phyloP scores from a whole-genome alignment of 2,113 vertebrate genomes.

The Pseudopipra pipra region DNA sequence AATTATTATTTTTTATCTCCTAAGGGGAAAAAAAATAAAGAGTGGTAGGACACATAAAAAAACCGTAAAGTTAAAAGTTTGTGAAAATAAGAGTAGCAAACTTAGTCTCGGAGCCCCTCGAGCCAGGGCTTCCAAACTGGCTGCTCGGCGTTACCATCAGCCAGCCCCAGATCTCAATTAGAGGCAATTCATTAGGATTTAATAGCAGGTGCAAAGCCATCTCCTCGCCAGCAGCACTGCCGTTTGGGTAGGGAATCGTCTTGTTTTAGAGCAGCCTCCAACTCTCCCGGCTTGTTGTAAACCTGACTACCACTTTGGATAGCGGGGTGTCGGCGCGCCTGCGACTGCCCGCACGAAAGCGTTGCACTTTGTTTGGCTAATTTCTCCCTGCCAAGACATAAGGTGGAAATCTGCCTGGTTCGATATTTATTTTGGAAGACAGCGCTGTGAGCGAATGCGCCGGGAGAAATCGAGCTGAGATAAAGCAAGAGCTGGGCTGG shows the following conservation, averaged over 20 bases:
- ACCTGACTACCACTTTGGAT: not conserved
- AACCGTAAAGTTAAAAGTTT: not conserved
- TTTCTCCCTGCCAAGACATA: slow-evolving; percentile 32
- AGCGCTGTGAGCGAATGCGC: not conserved
- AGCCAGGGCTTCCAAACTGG: not conserved
- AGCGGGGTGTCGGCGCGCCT: not conserved
- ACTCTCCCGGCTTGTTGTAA: not conserved
- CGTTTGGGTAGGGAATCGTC: not conserved
- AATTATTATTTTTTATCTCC: not conserved
- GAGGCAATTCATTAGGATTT: not conserved
- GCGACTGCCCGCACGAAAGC: not conserved
- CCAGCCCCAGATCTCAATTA: not conserved
- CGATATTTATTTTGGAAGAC: not conserved
- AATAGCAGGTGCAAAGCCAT: slow-evolving; percentile 66
- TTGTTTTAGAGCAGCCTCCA: not conserved
- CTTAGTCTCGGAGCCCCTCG: not conserved
- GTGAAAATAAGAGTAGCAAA: not conserved
- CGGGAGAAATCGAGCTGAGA: not conserved
- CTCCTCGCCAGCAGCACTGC: not conserved
- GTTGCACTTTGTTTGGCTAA: slow-evolving; percentile 1
- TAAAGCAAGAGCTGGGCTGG: not conserved
- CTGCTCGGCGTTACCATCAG: not conserved
- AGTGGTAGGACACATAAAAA: not conserved
- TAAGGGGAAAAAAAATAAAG: not conserved
- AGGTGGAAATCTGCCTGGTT: slow-evolving; percentile 17